Evolutionary conservation across 2,888 invertebrate species (phyloP).

Genomic region (Schrankia costaestrigalis): DNA sequence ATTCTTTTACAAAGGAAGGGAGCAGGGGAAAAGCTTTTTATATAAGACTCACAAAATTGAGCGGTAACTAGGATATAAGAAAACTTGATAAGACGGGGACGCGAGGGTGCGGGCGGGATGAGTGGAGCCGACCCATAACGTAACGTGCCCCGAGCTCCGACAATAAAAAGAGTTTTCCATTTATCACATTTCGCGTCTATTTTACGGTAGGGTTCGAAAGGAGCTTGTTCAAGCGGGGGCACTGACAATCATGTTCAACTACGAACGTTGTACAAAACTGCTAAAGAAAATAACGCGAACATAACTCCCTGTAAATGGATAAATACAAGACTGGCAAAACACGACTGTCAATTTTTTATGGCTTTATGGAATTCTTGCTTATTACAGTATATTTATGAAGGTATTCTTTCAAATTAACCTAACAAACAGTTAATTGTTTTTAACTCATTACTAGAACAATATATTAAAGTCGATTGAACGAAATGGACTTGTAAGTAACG

Average conservation of each 20-base stretch:
- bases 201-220: constrained; percentile 75
- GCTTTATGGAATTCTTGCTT: constrained; percentile 63
- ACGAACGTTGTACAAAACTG: constrained; percentile 61
- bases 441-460: not conserved
- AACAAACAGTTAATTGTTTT: no score
- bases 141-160: constrained; percentile 65
- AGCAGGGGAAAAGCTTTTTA: constrained; percentile 58
- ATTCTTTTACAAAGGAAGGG: constrained; percentile 56
- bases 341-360: no score
- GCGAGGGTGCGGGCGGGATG: constrained; percentile 53
- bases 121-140: constrained; percentile 65
- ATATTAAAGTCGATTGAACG: constrained; percentile 2
- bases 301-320: constrained; percentile 73
- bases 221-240: constrained; percentile 59
- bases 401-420: no score
- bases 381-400: constrained; percentile 42
- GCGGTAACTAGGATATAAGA: constrained; percentile 74
- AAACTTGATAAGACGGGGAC: constrained; percentile 72
- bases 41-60: constrained; percentile 67
- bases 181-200: constrained; percentile 80
- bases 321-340: constrained; percentile 65
- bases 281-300: constrained; percentile 73
- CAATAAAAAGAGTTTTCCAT: constrained; percentile 79
- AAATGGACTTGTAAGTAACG: constrained; percentile 2
- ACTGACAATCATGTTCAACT: constrained; percentile 62